Evolutionary conservation across 1,140 invertebrate genomes (phyloP).

Genomic region (Megalopta genalis): DNA sequence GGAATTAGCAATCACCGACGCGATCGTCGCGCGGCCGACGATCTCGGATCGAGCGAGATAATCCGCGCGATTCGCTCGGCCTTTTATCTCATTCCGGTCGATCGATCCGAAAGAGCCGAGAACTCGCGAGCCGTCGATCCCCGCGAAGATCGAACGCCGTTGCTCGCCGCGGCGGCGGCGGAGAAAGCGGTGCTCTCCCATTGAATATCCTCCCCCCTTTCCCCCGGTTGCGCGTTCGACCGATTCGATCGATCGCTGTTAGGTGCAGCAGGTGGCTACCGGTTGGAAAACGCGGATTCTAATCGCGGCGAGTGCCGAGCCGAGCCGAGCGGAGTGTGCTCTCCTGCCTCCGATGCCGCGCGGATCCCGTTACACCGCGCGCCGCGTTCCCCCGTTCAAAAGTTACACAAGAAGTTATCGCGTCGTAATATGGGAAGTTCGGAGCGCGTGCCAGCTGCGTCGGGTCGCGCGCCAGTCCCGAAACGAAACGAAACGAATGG

Average conservation of each 20-base stretch:
- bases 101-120: no score
- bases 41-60: no score
- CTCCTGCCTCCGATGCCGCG: no score
- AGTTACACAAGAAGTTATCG: slow-evolving; percentile 47
- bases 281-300: slow-evolving; percentile 35
- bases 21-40: neutral
- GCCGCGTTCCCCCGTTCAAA: slow-evolving; percentile 33
- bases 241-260: neutral
- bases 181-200: slow-evolving; percentile 16
- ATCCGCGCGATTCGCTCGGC: no score
- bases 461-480: no score
- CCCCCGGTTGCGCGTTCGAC: neutral
- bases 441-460: slow-evolving; percentile 7
- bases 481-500: no score
- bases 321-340: no score
- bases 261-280: neutral
- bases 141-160: neutral
- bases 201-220: slow-evolving; percentile 22
- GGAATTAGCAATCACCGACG: neutral
- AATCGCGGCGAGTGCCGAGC: slow-evolving; percentile 12
- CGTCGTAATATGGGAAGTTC: slow-evolving; percentile 28
- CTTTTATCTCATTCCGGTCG: no score
- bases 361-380: slow-evolving; percentile 41
- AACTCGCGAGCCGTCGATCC: neutral
- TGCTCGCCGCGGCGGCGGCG: neutral